phyloP scores from a whole-genome alignment of 1,140 invertebrate species.

The Venustaconcha ellipsiformis region DNA sequence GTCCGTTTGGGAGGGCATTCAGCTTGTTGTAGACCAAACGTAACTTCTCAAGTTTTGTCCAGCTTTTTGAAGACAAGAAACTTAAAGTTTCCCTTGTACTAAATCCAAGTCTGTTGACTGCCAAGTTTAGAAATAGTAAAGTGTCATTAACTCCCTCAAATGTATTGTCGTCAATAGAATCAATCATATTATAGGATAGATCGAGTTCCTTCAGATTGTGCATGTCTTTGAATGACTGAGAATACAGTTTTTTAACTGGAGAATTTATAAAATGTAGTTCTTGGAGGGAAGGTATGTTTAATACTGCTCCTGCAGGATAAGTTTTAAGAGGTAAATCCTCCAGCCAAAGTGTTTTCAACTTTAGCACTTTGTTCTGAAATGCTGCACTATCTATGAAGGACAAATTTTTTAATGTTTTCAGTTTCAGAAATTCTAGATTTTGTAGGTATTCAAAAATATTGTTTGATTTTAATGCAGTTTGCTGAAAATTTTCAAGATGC shows the following conservation, averaged over 20 bases:
- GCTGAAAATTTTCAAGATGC: too few relatives aligned
- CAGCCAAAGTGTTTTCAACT: conserved; percentile 35
- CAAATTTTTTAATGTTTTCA: conserved; percentile 26
- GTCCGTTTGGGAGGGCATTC: conserved; percentile 81
- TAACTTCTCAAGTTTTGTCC: conserved; percentile 74
- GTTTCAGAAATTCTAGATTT: conserved; percentile 28
- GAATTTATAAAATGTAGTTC: conserved; percentile 26
- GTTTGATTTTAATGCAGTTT: too few relatives aligned
- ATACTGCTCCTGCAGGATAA: conserved; percentile 26
- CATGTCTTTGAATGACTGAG: conserved; percentile 30
- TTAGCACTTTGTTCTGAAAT: conserved; percentile 23
- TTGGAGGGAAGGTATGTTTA: conserved; percentile 24
- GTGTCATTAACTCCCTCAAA: conserved; percentile 86
- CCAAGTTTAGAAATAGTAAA: conserved; percentile 87
- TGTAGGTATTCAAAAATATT: too few relatives aligned
- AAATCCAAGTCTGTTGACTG: conserved; percentile 90
- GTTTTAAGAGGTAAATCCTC: conserved; percentile 24
- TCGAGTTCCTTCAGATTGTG: conserved; percentile 41
- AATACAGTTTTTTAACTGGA: conserved; percentile 23
- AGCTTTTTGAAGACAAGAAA: conserved; percentile 69
- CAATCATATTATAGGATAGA: conserved; percentile 87
- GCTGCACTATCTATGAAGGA: conserved; percentile 12
- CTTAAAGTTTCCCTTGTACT: conserved; percentile 77
- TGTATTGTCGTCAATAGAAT: conserved; percentile 78
- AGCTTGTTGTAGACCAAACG: conserved; percentile 92